Base-by-base conservation (phyloP, 64 coral and sea anemone genomes). In the Cladopsammia gracilis region DNA sequence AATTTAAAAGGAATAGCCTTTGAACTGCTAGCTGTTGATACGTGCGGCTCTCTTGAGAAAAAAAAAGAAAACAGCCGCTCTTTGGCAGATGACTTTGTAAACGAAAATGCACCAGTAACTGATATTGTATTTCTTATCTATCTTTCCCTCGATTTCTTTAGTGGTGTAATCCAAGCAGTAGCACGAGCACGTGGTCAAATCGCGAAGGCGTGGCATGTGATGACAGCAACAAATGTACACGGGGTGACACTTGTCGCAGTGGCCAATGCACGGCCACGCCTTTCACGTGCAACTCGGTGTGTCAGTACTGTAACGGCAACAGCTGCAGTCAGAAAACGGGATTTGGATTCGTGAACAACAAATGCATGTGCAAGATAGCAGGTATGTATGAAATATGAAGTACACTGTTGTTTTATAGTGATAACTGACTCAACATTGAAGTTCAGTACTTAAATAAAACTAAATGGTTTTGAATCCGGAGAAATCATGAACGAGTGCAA, bases 281-380 rank as follows among this genome's bases (percentile, higher is more conserved):
- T 5, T 98, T 98, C 25, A 95, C 44, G 4, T 98, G 96, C 23
- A 93, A 98, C 22, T 87, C 96, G 4, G 46, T 48, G 12, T 98
- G 96, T 26, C 96, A 98, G 66, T 69, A 47, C 45, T 98, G 96
- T 51, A 87, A 98, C 81, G 96, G 96, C 7, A 89, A 75, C 48
- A 83, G 47, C 5, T 98, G 96, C 58, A 93, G 93, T 19, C 86
- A 85, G 12, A 95, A 95, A 22, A 92, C 86, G 54, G 96, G 96
- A 0, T 98, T 83, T 70, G 96, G 96, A 22, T 95, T 77, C 60
- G 86, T 86, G 23, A 83, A 77, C 52, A 87, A 80, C 48, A 93
- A 90, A 5, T 98, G 96, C 24, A 98, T 73, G 48, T 98, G 96
- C 70, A 98, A 90, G 86, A 98, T 98, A 62, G 90, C 65, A 82